Percentiles rank a stretch among this genome's conserved stretches.
Conservation (phyloP, 1,140 invertebrate genomes). For the Brachionus calyciflorus region DNA sequence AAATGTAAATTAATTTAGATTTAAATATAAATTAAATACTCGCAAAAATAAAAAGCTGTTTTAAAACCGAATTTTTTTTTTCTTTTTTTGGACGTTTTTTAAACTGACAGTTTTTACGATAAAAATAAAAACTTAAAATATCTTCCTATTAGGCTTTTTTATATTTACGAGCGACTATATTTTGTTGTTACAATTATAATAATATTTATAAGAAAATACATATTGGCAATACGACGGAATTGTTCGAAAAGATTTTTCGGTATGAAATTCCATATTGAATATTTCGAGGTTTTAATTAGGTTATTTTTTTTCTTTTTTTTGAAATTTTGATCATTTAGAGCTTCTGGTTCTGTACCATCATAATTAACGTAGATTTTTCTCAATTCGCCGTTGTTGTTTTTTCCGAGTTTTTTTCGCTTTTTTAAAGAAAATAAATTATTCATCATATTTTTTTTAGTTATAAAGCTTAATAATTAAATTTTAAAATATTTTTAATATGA, state of each 20-base stretch:
- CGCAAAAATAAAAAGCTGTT: too few relatives aligned
- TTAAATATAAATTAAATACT: too few relatives aligned
- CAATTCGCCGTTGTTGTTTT: neutral
- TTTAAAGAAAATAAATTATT: neutral
- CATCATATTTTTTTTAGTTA: neutral
- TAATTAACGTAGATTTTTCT: conserved; percentile 29
- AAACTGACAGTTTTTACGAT: too few relatives aligned
- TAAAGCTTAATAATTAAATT: neutral
- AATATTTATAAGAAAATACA: conserved; percentile 75
- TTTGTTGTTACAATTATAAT: conserved; percentile 72
- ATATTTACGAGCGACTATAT: too few relatives aligned
- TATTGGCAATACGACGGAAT: conserved; percentile 77
- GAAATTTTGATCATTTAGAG: neutral
- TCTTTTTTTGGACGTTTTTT: too few relatives aligned
- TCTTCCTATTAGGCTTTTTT: too few relatives aligned
- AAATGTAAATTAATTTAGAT: neutral
- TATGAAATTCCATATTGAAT: conserved; percentile 75
- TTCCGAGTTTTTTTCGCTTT: neutral
- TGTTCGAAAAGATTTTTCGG: conserved; percentile 81
- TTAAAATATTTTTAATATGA: too few relatives aligned
- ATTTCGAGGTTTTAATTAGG: conserved; percentile 56
- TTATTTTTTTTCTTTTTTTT: conserved; percentile 32
- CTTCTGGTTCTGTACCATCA: neutral
- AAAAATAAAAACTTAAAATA: too few relatives aligned
- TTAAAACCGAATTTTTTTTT: too few relatives aligned